Base-by-base conservation (phyloP, 2,797 vertebrate species). In the Hippoglossus hippoglossus region DNA sequence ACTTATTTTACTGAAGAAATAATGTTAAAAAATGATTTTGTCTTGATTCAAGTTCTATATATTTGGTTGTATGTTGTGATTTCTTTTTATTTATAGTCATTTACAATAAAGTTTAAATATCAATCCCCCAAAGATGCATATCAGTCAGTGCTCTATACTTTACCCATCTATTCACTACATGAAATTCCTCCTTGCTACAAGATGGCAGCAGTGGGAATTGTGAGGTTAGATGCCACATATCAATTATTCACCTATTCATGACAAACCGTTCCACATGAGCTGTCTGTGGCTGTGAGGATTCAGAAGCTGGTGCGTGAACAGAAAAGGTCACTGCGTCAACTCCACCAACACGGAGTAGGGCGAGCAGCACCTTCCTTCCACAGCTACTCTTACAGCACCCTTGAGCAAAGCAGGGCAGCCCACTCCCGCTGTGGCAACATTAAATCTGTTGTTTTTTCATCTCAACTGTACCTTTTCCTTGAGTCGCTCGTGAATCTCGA, bases 401-500 rank as follows among this genome's bases (percentile, higher is more conserved):
- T 3, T 6, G n/a, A 24, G 51, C 12, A 39, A 36, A 3, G 53
- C 21, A 12, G 12, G 9, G 16, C 28, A n/a, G 57, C 44, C 24
- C 11, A 10, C 62, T 63, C 28, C 55, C 49, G 5, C 36, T 13
- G 61, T 36, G 25, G 47, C 64, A 46, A 55, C 15, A 62, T 63
- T 56, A 64, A 60, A 49, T 24, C 11, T 49, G 25, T 34, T 67
- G 5, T 22, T 58, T 58, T 54, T 77, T 66, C 26, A 28, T 66
- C 39, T 68, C 80, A 79, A 76, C 83, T 85, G 71, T 58, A 51
- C 44, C 60, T 65, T 70, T 47, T 55, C 70, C 62, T 75, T 52
- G 71, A 65, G 70, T 28, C 64, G 54, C 53, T 50, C 49, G 44
- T 83, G 50, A 90, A 85, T 90, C 77, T 82, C 47, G 65, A 54